A percentile compares a stretch with the other conserved stretches of the same genome.
These are phyloP conservation scores for Euplexia lucipara DNA, from an alignment of 2,888 invertebrate species.

Conservation along the genomic window DNA sequence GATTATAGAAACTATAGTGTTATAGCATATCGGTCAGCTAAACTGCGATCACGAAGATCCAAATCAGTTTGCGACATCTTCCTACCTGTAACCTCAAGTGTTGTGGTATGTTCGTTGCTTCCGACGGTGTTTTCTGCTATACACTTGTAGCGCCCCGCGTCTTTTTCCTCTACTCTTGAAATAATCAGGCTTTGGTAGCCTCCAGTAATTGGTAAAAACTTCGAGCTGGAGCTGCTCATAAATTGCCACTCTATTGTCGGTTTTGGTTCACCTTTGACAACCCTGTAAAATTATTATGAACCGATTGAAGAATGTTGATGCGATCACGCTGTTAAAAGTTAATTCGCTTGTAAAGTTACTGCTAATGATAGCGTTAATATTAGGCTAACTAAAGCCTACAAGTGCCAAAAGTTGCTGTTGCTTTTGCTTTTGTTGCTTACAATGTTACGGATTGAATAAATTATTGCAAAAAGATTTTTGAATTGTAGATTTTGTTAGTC, in stretches of 20 bases:
- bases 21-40: too few relatives aligned
- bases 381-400: too few relatives aligned
- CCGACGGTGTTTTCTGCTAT: slow-evolving; percentile 36
- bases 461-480: neutral
- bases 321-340: too few relatives aligned
- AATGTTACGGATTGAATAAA: neutral
- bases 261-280: slow-evolving; percentile 41
- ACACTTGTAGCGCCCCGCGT: slow-evolving; percentile 53
- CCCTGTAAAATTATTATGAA: slow-evolving; percentile 16
- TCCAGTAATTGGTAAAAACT: neutral
- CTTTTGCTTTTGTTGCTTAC: too few relatives aligned
- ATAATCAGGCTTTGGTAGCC: slow-evolving; percentile 13
- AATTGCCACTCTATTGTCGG: slow-evolving; percentile 45
- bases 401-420: too few relatives aligned
- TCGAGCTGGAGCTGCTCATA: slow-evolving; percentile 1
- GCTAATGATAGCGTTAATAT: too few relatives aligned
- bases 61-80: slow-evolving; percentile 11
- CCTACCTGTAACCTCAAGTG: slow-evolving; percentile 52
- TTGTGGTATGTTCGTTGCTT: slow-evolving; percentile 34
- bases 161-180: slow-evolving; percentile 2
- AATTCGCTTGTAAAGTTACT: too few relatives aligned
- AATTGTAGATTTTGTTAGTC: neutral
- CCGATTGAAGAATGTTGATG: neutral
- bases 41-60: neutral
- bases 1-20: too few relatives aligned